phyloP scores from a whole-genome alignment of 2,888 invertebrate genomes.

The Mesorhabditis sp. region DNA sequence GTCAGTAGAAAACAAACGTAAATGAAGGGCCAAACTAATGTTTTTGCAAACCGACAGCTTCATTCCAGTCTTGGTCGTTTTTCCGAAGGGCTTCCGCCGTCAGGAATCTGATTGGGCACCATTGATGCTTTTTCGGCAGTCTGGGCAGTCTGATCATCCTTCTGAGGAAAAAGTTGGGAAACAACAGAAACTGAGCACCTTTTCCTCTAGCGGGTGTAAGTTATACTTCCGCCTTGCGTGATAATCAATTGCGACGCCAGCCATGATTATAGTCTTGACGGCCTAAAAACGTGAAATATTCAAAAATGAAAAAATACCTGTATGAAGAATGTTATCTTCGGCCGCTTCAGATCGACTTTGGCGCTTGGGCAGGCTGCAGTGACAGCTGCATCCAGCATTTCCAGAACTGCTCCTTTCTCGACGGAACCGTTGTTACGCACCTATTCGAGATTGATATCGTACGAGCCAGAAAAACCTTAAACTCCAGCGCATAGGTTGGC shows the following conservation, averaged over 20 bases:
- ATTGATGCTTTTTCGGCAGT: too few species aligned
- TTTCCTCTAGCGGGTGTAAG: conserved; percentile 19
- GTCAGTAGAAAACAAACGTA: too few species aligned
- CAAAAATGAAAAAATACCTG: conserved; percentile 20
- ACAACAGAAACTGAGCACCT: neutral
- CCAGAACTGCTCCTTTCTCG: conserved; percentile 21
- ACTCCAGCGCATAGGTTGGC: conserved; percentile 42
- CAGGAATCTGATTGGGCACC: too few species aligned
- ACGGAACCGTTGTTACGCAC: conserved; percentile 35
- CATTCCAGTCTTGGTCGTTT: too few species aligned
- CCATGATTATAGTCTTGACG: conserved; percentile 36
- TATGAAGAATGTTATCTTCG: conserved; percentile 34
- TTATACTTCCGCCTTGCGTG: conserved; percentile 35
- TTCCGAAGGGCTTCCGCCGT: too few species aligned
- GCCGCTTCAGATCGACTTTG: conserved; percentile 29
- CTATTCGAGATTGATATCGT: neutral
- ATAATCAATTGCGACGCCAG: conserved; percentile 29
- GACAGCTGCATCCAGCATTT: conserved; percentile 38
- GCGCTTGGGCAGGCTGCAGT: conserved; percentile 28
- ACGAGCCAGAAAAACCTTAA: conserved; percentile 19
- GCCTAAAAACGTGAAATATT: neutral
- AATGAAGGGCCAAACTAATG: too few species aligned
- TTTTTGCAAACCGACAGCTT: too few species aligned
- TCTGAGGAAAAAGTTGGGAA: too few species aligned
- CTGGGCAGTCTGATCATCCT: too few species aligned